These are phyloP conservation scores for Isurus oxyrinchus DNA, from an alignment of 2,113 vertebrate species.

Conservation along the genomic window DNA sequence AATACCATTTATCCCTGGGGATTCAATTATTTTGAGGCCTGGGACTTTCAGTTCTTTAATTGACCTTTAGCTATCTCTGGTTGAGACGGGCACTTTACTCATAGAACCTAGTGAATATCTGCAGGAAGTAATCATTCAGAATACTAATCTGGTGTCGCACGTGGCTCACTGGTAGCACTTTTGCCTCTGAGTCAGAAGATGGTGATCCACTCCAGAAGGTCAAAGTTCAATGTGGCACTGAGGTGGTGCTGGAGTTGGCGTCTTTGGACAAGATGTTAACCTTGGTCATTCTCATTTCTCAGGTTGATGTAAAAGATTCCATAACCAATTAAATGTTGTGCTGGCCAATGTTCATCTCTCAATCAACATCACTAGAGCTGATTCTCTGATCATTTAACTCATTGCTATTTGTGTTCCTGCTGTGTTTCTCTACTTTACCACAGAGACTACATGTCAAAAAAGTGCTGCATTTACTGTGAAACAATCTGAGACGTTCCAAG, in stretches of 20 bases:
- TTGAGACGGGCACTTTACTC: background rate
- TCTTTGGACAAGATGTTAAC: background rate
- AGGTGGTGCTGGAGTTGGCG: background rate
- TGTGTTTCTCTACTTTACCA: background rate
- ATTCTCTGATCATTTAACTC: background rate
- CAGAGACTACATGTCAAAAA: background rate
- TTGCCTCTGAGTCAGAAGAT: background rate
- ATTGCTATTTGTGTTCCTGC: background rate
- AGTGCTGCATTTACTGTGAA: background rate
- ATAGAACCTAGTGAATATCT: background rate
- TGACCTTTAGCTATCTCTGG: background rate
- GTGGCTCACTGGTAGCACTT: background rate
- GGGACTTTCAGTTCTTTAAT: background rate
- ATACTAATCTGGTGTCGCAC: background rate
- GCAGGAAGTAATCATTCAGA: background rate
- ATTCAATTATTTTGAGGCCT: background rate
- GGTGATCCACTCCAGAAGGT: background rate
- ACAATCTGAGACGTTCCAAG: background rate
- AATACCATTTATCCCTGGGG: background rate
- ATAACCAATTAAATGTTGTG: background rate
- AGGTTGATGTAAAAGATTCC: background rate
- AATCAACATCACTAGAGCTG: background rate
- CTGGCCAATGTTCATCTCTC: background rate
- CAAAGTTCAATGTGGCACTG: background rate
- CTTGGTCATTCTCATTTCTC: background rate